These are phyloP conservation scores for Heteronetta atricapilla DNA, from an alignment of 2,113 vertebrate species.

Conservation along the genomic window DNA sequence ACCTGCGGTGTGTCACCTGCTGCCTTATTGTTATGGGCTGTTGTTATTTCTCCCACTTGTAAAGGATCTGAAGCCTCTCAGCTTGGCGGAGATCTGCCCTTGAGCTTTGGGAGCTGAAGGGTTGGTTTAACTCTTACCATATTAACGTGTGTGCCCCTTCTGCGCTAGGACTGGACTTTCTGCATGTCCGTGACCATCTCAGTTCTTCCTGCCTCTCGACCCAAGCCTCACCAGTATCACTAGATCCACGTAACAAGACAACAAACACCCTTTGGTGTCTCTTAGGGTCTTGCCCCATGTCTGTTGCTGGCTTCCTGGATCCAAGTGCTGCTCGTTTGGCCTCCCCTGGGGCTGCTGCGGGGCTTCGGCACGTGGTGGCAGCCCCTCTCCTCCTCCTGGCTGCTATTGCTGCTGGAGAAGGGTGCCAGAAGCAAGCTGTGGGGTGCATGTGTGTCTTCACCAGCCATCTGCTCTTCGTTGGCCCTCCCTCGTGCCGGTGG, in stretches of 20 bases:
- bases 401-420: background rate
- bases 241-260: background rate
- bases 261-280: background rate
- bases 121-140: background rate
- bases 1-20: too few relatives aligned
- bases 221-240: background rate
- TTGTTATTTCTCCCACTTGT: background rate
- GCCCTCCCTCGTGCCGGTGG: background rate
- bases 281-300: too few relatives aligned
- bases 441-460: fast-evolving
- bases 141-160: background rate
- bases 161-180: background rate
- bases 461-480: background rate
- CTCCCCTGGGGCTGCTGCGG: background rate
- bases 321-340: fast-evolving
- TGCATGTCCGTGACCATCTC: background rate
- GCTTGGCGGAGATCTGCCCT: too few relatives aligned
- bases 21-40: fast-evolving
- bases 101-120: background rate
- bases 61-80: background rate
- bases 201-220: fast-evolving
- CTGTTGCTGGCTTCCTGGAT: background rate
- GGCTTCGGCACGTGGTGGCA: background rate
- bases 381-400: background rate
- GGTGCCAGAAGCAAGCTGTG: background rate